Conservation (phyloP, 2,113 vertebrate species). For the Catharus minimus region DNA sequence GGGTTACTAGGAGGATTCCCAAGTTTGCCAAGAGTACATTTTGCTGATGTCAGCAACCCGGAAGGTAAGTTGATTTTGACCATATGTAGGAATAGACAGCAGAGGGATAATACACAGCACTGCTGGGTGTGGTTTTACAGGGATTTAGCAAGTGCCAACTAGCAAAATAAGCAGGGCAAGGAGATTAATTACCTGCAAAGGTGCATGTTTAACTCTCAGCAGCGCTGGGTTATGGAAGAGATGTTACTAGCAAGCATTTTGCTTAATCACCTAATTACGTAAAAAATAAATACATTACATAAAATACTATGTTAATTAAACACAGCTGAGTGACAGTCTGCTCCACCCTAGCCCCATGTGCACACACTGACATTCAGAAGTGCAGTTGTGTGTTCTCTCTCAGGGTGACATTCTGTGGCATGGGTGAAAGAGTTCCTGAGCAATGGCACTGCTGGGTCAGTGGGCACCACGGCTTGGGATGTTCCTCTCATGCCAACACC, state of each 20-base stretch:
- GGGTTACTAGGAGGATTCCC: constrained; percentile 72
- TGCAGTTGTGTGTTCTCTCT: neutral
- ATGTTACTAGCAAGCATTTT: constrained; percentile 58
- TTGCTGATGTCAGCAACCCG: constrained; percentile 76
- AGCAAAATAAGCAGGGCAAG: constrained; percentile 77
- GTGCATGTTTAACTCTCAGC: constrained; percentile 62
- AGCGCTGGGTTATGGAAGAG: constrained; percentile 33
- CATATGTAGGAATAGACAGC: constrained; percentile 79
- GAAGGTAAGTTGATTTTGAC: constrained; percentile 80
- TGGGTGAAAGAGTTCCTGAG: neutral
- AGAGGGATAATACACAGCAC: constrained; percentile 73
- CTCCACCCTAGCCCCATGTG: constrained; percentile 35
- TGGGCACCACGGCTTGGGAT: rapidly evolving
- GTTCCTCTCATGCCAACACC: neutral
- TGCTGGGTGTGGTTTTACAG: constrained; percentile 77
- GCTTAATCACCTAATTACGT: constrained; percentile 63
- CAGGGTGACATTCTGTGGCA: neutral
- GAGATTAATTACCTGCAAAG: constrained; percentile 79
- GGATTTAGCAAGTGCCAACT: constrained; percentile 79
- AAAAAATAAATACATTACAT: constrained; percentile 68
- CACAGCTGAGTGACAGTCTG: constrained; percentile 51
- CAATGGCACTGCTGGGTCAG: neutral
- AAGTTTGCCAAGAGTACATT: constrained; percentile 72
- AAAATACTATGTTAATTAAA: constrained; percentile 66
- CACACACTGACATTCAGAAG: neutral